These are phyloP conservation scores for Parelbella ahira DNA, from an alignment of 2,888 invertebrate genomes.

Conservation along the genomic window DNA sequence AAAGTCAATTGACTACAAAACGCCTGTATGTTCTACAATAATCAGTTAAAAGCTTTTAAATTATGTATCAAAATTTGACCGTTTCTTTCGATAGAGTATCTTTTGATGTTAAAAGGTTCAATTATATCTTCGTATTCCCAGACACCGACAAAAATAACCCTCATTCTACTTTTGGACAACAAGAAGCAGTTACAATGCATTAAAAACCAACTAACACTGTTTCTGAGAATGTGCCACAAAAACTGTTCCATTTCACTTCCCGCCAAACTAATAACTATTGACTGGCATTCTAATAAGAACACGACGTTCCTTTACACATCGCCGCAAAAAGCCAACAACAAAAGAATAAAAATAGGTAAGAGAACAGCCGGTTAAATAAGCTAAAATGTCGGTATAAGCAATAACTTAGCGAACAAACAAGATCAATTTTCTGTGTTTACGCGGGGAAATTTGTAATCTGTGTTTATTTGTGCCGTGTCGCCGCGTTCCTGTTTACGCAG, in stretches of 20 bases:
- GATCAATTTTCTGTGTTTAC: constrained; percentile 15
- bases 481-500: too few relatives aligned
- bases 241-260: constrained; percentile 15
- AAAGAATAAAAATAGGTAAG: constrained; percentile 3
- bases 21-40: too few relatives aligned
- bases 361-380: constrained; percentile 8
- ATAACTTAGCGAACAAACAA: constrained; percentile 9
- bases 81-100: too few relatives aligned
- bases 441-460: constrained; percentile 8
- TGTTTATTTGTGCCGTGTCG: constrained; percentile 3
- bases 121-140: neutral
- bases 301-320: constrained; percentile 10
- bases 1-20: too few relatives aligned
- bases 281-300: constrained; percentile 9
- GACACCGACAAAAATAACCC: neutral
- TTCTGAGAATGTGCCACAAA: constrained; percentile 13
- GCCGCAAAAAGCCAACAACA: constrained; percentile 10
- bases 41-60: too few relatives aligned
- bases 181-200: constrained; percentile 15
- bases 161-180: neutral
- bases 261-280: constrained; percentile 13
- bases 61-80: too few relatives aligned
- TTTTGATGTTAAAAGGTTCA: constrained; percentile 3
- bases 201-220: constrained; percentile 6
- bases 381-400: constrained; percentile 3